Conservation (phyloP, 2,797 vertebrate genomes). For the Pogonophryne albipinna region DNA sequence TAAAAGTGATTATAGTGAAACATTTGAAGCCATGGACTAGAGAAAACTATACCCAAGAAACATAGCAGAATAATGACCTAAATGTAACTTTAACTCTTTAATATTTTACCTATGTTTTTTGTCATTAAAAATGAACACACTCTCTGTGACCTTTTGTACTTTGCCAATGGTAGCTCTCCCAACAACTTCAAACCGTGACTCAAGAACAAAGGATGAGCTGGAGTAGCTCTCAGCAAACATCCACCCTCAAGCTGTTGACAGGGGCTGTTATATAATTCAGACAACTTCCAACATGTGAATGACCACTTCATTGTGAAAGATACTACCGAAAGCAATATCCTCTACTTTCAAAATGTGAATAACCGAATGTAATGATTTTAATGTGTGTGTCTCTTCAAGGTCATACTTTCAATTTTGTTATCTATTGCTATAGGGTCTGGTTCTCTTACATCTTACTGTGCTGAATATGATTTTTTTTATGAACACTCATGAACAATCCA, state of each 20-base stretch:
- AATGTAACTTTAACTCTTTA: background rate
- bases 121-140: constrained; percentile 1
- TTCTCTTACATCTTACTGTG: background rate
- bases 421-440: background rate
- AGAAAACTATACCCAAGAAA: constrained; percentile 1
- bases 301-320: constrained; percentile 11
- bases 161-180: constrained; percentile 18
- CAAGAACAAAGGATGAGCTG: constrained; percentile 45
- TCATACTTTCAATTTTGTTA: background rate
- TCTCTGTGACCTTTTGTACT: constrained; percentile 18
- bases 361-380: constrained; percentile 5
- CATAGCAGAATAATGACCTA: background rate
- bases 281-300: constrained; percentile 21
- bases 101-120: background rate
- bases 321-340: constrained; percentile 1
- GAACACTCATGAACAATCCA: constrained; percentile 48
- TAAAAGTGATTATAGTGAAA: constrained; percentile 1
- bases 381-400: constrained; percentile 15
- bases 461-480: constrained; percentile 33
- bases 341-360: constrained; percentile 4
- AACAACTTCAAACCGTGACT: constrained; percentile 49
- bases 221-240: constrained; percentile 33
- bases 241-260: constrained; percentile 21
- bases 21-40: background rate
- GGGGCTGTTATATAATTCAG: constrained; percentile 40